Conservation (phyloP, 2,797 vertebrate species). For the Takifugu rubripes region DNA sequence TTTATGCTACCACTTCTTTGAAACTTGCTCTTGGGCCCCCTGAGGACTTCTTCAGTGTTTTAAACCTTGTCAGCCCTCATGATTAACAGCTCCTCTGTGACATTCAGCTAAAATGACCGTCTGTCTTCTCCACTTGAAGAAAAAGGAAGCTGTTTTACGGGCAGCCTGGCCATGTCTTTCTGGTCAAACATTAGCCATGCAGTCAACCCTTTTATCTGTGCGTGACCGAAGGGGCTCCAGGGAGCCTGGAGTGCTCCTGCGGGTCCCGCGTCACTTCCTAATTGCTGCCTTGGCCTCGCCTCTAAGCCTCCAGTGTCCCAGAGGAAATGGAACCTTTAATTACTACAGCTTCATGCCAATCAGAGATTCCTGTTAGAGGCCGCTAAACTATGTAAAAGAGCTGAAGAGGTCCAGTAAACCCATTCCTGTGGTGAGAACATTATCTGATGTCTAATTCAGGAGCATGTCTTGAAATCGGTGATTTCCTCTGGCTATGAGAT, state of each 20-base stretch:
- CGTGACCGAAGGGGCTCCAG: conserved; percentile 67
- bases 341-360: conserved; percentile 68
- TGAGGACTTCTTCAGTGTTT: neutral
- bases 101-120: conserved; percentile 20
- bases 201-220: conserved; percentile 70
- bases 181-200: conserved; percentile 59
- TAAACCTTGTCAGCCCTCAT: conserved; percentile 15
- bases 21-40: too few species aligned
- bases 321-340: conserved; percentile 63
- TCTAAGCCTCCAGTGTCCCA: conserved; percentile 42
- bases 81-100: conserved; percentile 14
- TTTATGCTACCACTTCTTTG: too few species aligned
- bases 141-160: conserved; percentile 66
- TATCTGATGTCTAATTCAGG: conserved; percentile 29
- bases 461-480: conserved; percentile 28
- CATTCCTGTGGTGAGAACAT: conserved; percentile 23
- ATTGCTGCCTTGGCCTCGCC: conserved; percentile 51
- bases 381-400: conserved; percentile 16
- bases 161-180: conserved; percentile 48
- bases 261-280: conserved; percentile 55
- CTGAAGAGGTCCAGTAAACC: conserved; percentile 29
- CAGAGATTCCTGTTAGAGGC: conserved; percentile 39
- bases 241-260: conserved; percentile 58
- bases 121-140: conserved; percentile 34
- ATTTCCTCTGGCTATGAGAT: conserved; percentile 32